Evolutionary conservation across 1,140 invertebrate genomes (phyloP), one percentile per base, ranked within the genome.

Genomic region (Pissodes strobi): DNA sequence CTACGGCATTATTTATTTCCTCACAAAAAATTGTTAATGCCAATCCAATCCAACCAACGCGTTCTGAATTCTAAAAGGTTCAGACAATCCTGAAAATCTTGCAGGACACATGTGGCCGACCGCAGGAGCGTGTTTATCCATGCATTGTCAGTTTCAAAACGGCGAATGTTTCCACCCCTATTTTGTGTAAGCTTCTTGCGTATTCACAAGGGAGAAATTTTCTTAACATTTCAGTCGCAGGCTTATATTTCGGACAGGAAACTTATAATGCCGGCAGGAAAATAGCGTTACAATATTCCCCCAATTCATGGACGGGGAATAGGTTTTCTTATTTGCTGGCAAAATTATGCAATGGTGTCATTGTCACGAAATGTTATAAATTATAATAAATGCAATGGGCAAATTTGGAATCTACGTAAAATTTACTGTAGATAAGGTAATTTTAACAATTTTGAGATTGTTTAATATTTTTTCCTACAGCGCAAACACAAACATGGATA

Each of bases 151-250:
- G 72, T 72, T 75, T 72, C 67, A 69, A 71, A 73, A 74, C 67
- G 37, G 55, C 15, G 60, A 71, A 73, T 70, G 70, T 71, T 73
- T 70, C 68, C 71, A 61, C 71, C 70, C 72, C 65, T 64, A 68
- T 69, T 71, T 70, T 59, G 52, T 67, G 69, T 72, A 73, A 73
- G 69, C 72, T 71, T 67, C 69, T 76, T 74, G 61, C 65, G 52
- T 73, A 76, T 76, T 74, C 74, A 72, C 74, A 71, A 67, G 74
- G 74, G 74, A 76, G 73, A 74, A 76, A 76, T 76, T 76, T 76
- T 71, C 72, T 71, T 72, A 65, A 65, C 69, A 68, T 68, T 69
- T 68, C 67, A 65, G 69, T 71, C 64, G 51, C 46, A 59, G 63
- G 53, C 53, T 56, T 56, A 56, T 37, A 52, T 52, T 52, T 37